Evolutionary conservation across 2,888 invertebrate species (phyloP).

Genomic region (Lasius platythorax): DNA sequence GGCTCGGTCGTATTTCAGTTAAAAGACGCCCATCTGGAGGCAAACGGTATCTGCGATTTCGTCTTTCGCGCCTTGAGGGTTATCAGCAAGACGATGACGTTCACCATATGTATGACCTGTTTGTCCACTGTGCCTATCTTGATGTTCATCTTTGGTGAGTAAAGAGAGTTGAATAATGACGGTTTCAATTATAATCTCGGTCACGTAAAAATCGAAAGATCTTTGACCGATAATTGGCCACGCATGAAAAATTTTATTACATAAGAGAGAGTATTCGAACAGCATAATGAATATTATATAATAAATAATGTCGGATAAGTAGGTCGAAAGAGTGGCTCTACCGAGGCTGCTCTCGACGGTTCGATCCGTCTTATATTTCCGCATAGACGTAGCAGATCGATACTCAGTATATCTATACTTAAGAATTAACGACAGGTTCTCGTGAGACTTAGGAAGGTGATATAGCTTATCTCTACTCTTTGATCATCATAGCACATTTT

Average conservation of each 20-base stretch:
- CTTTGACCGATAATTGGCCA: background rate
- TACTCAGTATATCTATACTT: slow-evolving; percentile 29
- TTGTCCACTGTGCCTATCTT: slow-evolving; percentile 91
- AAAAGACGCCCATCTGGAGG: slow-evolving; percentile 93
- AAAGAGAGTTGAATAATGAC: background rate
- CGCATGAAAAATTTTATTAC: slow-evolving; percentile 15
- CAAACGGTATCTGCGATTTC: slow-evolving; percentile 91
- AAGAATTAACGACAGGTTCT: slow-evolving; percentile 18
- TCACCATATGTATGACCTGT: slow-evolving; percentile 90
- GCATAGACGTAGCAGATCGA: slow-evolving; percentile 15
- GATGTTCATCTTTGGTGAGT: slow-evolving; percentile 93
- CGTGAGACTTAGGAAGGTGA: slow-evolving; percentile 7
- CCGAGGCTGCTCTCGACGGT: background rate
- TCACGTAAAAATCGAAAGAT: background rate
- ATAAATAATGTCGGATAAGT: slow-evolving; percentile 35
- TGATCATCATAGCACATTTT: background rate
- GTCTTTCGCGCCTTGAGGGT: slow-evolving; percentile 91
- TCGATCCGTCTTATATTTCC: slow-evolving; percentile 47
- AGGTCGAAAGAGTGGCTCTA: slow-evolving; percentile 22
- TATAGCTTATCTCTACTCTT: background rate
- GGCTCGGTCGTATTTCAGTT: slow-evolving; percentile 93
- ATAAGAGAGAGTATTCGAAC: background rate
- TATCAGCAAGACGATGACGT: slow-evolving; percentile 91
- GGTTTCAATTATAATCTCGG: background rate
- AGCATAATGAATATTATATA: slow-evolving; percentile 42